Evolutionary conservation across 2,113 vertebrate species (phyloP).

Genomic region (Dinomys branickii): DNA sequence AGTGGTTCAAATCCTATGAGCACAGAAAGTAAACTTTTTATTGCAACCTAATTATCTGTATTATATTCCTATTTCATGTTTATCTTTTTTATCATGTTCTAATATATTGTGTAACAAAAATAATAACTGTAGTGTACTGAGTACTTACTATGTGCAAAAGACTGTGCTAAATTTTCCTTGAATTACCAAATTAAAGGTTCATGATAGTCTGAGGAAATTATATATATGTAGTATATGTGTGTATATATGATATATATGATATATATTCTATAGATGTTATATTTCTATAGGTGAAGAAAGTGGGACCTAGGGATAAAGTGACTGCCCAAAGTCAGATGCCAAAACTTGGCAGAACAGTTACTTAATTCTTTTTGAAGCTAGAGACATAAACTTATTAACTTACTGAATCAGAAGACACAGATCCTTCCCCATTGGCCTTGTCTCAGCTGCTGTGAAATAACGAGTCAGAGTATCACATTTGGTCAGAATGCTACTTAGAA

Average conservation of each 20-base stretch:
- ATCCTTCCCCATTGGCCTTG: neutral
- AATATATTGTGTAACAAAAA: conserved; percentile 16
- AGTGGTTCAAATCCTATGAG: neutral
- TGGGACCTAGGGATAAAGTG: neutral
- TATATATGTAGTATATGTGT: neutral
- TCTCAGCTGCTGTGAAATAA: neutral
- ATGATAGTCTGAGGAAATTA: neutral
- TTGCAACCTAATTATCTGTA: neutral
- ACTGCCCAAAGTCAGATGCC: neutral
- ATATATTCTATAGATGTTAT: neutral
- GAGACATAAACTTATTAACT: neutral
- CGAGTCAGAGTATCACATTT: neutral
- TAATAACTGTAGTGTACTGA: neutral
- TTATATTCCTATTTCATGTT: neutral
- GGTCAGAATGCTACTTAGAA: neutral
- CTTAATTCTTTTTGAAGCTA: neutral
- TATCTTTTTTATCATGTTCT: neutral
- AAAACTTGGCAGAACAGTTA: neutral
- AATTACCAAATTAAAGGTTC: neutral
- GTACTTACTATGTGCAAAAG: neutral
- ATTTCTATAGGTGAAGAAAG: neutral
- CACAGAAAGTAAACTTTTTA: neutral
- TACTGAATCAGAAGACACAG: neutral
- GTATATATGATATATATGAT: neutral
- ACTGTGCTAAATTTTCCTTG: neutral